These are phyloP conservation scores for Papilio helenus DNA, from an alignment of 1,140 invertebrate species.

Conservation along the genomic window DNA sequence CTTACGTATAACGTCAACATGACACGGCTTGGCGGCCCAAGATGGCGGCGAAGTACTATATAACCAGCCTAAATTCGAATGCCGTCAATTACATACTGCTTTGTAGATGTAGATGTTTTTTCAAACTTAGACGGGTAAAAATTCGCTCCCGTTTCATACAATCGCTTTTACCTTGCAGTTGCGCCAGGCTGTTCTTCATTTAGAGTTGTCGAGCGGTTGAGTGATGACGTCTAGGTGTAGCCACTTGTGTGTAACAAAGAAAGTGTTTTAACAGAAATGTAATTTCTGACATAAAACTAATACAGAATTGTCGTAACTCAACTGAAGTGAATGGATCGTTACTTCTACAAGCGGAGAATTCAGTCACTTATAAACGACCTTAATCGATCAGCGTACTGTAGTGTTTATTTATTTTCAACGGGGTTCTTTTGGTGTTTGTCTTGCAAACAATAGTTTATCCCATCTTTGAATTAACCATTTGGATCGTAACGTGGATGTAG, in stretches of 20 bases:
- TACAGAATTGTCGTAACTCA: slow-evolving; percentile 41
- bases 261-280: slow-evolving; percentile 56
- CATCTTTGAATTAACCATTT: slow-evolving; percentile 43
- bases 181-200: background rate
- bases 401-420: slow-evolving; percentile 68
- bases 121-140: too few species aligned
- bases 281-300: slow-evolving; percentile 62
- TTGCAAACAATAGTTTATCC: slow-evolving; percentile 72
- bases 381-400: slow-evolving; percentile 51
- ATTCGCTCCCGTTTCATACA: too few species aligned
- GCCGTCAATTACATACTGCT: too few species aligned
- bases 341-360: background rate
- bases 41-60: too few species aligned
- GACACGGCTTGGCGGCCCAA: too few species aligned
- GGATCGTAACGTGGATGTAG: slow-evolving; percentile 27
- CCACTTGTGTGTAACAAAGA: slow-evolving; percentile 38
- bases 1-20: too few species aligned
- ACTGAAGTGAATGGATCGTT: background rate
- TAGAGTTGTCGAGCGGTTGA: background rate
- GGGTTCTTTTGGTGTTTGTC: slow-evolving; percentile 72
- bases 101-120: too few species aligned
- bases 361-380: background rate
- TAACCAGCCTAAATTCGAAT: too few species aligned
- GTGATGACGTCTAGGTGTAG: slow-evolving; percentile 13
- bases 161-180: too few species aligned